Base-by-base conservation (phyloP, 2,113 vertebrate genomes). In the Orthonyx spaldingii region DNA sequence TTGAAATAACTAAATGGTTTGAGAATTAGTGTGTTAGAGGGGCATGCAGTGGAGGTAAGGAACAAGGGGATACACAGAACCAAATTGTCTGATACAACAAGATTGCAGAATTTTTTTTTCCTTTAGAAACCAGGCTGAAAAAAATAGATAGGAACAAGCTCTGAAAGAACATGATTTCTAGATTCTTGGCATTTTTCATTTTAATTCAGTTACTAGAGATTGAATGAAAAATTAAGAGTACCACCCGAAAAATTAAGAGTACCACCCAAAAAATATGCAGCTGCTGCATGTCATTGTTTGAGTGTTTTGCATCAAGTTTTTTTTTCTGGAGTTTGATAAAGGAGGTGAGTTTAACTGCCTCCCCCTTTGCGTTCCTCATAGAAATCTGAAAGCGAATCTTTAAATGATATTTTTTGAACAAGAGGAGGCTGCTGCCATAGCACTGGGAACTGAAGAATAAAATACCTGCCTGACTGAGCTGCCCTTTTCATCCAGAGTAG, bases 391-490 rank as follows among this genome's bases (percentile, higher is more conserved):
- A 76, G 41, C 65, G 5, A 26, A 19, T 64, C 41, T 87, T 94
- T 68, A 81, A 63, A 53, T 37, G 1, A 18, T 66, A 14, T 37
- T 14, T 87, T 95, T 93, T 82, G 49, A 94, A 56, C 24, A 79
- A 87, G 11, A 80, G 16, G 42, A 68, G 20, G 28, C 46, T 59
- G 46, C 63, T 7, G 15, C 69, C 23, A 11, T 41, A 35, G 47
- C 68, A 24, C 46, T 78, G 37, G 77, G n/a, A 92, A 42, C 18
- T 52, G 50, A 79, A 71, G 64, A 84, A 91, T 78, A 95, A 89
- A 95, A 87, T 93, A 96, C 93, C 91, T 94, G 89, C 77, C 77
- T 95, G 81, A 79, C 87, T 91, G 81, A 94, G 57, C 61, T 91
- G 74, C 89, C 84, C 69, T 91, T 94, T 96, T 95, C 53, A 64